Evolutionary conservation across 2,113 vertebrate genomes (phyloP), one percentile per base, ranked within the genome.

Genomic region (Chitala chitala): DNA sequence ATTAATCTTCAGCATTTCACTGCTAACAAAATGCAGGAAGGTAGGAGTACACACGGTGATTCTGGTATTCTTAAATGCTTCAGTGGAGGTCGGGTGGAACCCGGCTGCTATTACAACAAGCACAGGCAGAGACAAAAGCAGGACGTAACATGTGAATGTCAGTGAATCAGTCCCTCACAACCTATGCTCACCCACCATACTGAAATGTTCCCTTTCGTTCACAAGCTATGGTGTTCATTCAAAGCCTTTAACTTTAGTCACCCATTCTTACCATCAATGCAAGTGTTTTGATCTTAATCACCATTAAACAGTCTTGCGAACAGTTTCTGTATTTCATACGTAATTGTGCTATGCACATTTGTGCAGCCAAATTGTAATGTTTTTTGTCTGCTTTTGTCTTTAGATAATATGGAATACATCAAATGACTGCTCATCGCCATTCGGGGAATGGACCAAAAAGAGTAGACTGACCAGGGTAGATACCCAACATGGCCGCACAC

Each of bases 401-500:
- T 75, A 89, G 85, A 83, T 59, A 78, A 53, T 53, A 87, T 85
- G 85, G 76, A 74, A 78, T 68, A 55, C 71, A 71, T 61, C 36
- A 86, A 77, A 86, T 78, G 50, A 68, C 69, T 36, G 50, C 75
- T 59, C 42, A 13, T 44, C 44, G 22, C 53, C 33, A 5, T 63
- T 4, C 53, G 68, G 65, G 78, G 51, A 63, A 40, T 56, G 75
- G 53, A 77, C 44, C 38, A 20, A 36, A 36, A 36, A 66, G 46
- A 75, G 59, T 48, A 71, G 70, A 38, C 66, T 56, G 4, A 79
- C 71, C 65, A 64, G 77, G 42, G 66, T 83, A 58, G 24, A 78
- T 40, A 40, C 58, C 1, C 29, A 65, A 71, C 59, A 99, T 99
- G 96, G 96, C 96, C 0, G 96, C 96, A 1, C 95, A 98, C 85